These are phyloP conservation scores for Charaxes varanes DNA, from an alignment of 1,140 invertebrate genomes.

Conservation along the genomic window DNA sequence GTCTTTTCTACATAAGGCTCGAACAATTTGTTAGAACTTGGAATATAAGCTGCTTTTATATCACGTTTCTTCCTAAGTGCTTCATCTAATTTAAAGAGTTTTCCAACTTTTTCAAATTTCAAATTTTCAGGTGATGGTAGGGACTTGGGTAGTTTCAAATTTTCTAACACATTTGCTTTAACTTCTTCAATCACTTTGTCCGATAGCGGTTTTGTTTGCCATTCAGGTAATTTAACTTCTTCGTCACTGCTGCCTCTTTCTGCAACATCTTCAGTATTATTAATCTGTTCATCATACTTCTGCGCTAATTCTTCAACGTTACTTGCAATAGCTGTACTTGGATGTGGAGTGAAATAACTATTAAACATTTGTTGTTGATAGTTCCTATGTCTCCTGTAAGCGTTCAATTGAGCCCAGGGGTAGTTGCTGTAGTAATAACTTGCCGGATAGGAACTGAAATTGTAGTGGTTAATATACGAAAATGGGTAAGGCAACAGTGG, in stretches of 20 bases:
- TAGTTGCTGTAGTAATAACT: slow-evolving; percentile 32
- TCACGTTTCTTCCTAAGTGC: slow-evolving; percentile 31
- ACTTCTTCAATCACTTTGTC: slow-evolving; percentile 43
- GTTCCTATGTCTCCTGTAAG: slow-evolving; percentile 23
- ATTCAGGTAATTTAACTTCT: slow-evolving; percentile 28
- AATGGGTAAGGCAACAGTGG: slow-evolving; percentile 39
- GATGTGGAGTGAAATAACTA: slow-evolving; percentile 11
- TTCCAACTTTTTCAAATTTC: slow-evolving; percentile 49
- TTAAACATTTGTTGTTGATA: slow-evolving; percentile 18
- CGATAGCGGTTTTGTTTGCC: slow-evolving; percentile 43
- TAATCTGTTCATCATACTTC: slow-evolving; percentile 7
- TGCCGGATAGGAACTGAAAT: slow-evolving; percentile 27
- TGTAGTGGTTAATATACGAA: slow-evolving; percentile 34
- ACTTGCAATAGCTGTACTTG: background rate
- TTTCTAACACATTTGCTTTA: slow-evolving; percentile 40
- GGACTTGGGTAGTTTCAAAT: slow-evolving; percentile 34
- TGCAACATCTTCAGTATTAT: slow-evolving; percentile 8
- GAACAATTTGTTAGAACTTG: slow-evolving; percentile 13
- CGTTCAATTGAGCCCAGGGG: slow-evolving; percentile 31
- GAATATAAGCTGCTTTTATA: slow-evolving; percentile 1
- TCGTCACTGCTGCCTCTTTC: slow-evolving; percentile 12
- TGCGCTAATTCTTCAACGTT: slow-evolving; percentile 5
- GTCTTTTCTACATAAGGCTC: slow-evolving; percentile 44
- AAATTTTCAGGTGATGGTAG: slow-evolving; percentile 39
- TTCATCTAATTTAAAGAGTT: slow-evolving; percentile 46